Percentiles rank a stretch among this genome's conserved stretches.
Evolutionary conservation across 2,113 vertebrate genomes (phyloP).

Genomic region (Nicator chloris): DNA sequence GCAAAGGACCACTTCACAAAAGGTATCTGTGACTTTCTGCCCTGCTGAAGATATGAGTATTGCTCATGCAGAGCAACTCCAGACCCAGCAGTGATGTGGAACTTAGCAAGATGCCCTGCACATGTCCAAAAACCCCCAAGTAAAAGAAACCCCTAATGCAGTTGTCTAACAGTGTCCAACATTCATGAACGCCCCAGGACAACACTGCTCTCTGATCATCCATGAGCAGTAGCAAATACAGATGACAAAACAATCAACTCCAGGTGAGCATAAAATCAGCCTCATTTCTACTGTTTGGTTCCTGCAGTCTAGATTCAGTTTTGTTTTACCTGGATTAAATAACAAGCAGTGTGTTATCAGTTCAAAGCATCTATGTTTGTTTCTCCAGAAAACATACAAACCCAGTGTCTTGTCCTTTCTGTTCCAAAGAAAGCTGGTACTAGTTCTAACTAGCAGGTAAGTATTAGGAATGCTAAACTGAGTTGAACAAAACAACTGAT

Average conservation of each 20-base stretch:
- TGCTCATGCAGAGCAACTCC: neutral
- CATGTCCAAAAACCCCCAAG: neutral
- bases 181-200: accelerated
- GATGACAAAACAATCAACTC: neutral
- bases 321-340: neutral
- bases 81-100: neutral
- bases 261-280: neutral
- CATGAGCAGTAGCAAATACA: neutral
- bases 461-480: neutral
- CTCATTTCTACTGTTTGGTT: neutral
- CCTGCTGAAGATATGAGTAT: neutral
- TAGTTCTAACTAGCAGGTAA: neutral
- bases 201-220: neutral
- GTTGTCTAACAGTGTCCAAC: neutral
- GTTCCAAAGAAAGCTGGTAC: neutral
- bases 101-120: neutral
- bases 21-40: neutral
- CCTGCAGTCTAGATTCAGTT: neutral
- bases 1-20: neutral
- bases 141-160: neutral
- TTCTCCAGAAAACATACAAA: neutral
- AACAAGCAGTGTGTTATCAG: neutral
- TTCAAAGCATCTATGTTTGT: neutral
- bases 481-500: neutral
- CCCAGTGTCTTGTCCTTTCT: neutral